A percentile compares a stretch with the other conserved stretches of the same genome.
These are phyloP conservation scores for Ornithorhynchus anatinus DNA, from an alignment of 2,113 vertebrate species.

Conservation along the genomic window DNA sequence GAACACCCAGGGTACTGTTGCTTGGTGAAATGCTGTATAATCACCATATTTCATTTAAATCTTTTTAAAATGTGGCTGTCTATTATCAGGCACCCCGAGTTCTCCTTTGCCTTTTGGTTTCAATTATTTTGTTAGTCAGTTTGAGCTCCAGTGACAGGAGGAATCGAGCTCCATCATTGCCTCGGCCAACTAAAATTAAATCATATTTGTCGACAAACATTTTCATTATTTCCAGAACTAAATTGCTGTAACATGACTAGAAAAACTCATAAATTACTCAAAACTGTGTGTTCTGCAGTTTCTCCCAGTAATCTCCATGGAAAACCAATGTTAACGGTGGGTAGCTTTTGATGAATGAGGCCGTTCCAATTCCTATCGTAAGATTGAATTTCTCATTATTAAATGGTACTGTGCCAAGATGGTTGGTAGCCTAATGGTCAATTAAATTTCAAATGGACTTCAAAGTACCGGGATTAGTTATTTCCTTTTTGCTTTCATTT, in stretches of 20 bases:
- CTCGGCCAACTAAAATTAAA: not conserved
- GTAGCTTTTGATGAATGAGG: not conserved
- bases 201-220: not conserved
- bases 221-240: constrained; percentile 2
- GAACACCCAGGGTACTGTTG: not conserved
- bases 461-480: constrained; percentile 33
- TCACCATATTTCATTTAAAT: constrained; percentile 2
- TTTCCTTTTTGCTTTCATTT: constrained; percentile 41
- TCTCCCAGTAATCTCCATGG: not conserved
- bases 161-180: not conserved
- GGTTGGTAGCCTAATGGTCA: not conserved
- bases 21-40: not conserved
- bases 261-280: constrained; percentile 24
- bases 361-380: not conserved
- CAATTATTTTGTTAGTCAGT: not conserved
- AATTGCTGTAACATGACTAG: not conserved
- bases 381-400: constrained; percentile 36
- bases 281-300: constrained; percentile 2
- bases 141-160: not conserved
- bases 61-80: not conserved
- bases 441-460: constrained; percentile 48
- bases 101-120: not conserved
- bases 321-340: constrained; percentile 4
- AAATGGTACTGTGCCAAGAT: constrained; percentile 13
- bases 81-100: not conserved